These are phyloP conservation scores for Phalacrocorax brasilianus DNA, from an alignment of 2,113 vertebrate genomes.

Conservation along the genomic window DNA sequence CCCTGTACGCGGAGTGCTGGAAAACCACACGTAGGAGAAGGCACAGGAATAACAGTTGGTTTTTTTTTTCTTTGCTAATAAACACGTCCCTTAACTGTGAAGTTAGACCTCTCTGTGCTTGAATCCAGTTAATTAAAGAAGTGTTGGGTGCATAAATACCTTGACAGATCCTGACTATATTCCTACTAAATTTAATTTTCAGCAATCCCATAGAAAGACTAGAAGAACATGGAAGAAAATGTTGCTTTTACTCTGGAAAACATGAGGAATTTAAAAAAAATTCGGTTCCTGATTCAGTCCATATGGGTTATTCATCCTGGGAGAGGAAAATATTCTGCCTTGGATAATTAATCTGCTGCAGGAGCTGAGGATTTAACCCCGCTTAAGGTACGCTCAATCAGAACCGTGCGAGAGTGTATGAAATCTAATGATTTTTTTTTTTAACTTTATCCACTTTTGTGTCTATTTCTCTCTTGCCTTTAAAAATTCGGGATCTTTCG, in stretches of 20 bases:
- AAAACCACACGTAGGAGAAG: neutral
- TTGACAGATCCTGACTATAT: neutral
- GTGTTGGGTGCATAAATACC: neutral
- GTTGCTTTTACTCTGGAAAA: neutral
- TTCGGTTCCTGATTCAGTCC: neutral
- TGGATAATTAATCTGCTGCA: neutral
- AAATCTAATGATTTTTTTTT: neutral
- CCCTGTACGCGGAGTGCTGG: neutral
- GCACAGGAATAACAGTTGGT: neutral
- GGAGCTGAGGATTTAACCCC: neutral
- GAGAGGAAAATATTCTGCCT: neutral
- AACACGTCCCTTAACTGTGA: neutral
- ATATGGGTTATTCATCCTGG: neutral
- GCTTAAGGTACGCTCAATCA: neutral
- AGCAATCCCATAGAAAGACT: neutral
- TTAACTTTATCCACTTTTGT: neutral
- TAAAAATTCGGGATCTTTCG: neutral
- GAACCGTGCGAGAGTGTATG: neutral
- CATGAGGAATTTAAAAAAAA: neutral
- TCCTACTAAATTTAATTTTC: neutral
- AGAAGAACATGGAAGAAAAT: neutral
- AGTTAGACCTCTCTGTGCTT: neutral
- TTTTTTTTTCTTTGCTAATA: neutral
- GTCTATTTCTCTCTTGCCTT: neutral
- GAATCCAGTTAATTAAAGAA: neutral